Conservation (phyloP, 2,797 vertebrate genomes). For the Hapalemur alaotrensis region DNA sequence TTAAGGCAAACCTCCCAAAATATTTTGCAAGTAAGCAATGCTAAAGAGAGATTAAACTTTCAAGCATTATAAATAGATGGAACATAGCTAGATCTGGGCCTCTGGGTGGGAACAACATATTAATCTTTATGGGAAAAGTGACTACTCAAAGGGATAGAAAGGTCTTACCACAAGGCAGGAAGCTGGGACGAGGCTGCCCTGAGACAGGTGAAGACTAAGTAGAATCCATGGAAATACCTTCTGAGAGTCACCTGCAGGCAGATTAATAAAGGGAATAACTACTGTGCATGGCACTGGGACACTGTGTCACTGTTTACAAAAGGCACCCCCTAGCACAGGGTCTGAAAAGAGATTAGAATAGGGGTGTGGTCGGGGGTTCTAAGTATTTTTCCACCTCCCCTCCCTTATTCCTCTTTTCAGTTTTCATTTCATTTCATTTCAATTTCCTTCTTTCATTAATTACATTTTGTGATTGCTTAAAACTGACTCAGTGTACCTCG, state of each 20-base stretch:
- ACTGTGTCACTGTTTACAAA: neutral
- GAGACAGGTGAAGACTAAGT: neutral
- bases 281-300: neutral
- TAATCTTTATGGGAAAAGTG: neutral
- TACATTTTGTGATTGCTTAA: neutral
- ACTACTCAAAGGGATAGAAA: neutral
- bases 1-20: neutral
- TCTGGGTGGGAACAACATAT: neutral
- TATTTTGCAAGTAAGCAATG: neutral
- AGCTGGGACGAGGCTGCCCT: neutral
- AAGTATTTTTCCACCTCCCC: neutral
- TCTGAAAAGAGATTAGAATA: neutral
- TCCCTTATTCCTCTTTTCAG: neutral
- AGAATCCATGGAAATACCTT: neutral
- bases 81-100: neutral
- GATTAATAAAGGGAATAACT: neutral
- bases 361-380: rapidly evolving
- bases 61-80: neutral
- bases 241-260: neutral
- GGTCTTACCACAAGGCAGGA: neutral
- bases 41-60: neutral
- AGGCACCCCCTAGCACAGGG: neutral
- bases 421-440: neutral
- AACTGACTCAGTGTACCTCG: neutral
- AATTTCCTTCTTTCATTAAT: neutral